phyloP scores from a whole-genome alignment of 2,888 invertebrate genomes.

The Acronicta leporina region DNA sequence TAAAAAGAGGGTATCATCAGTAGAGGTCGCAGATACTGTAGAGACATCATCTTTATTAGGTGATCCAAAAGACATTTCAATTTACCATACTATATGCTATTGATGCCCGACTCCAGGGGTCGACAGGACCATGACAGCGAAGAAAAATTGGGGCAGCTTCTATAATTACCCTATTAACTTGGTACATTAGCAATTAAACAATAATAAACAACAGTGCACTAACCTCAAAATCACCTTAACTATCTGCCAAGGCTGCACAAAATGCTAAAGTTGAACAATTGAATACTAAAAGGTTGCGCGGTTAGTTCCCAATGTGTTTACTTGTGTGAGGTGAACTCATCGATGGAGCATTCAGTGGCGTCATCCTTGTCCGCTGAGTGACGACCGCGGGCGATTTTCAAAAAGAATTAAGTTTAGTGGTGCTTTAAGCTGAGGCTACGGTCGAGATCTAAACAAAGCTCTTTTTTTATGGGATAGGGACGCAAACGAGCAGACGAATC shows the following conservation, averaged over 20 bases:
- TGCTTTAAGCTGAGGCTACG: not conserved
- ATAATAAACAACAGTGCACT: conserved; percentile 44
- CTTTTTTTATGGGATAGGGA: too few species aligned
- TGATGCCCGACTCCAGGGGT: too few species aligned
- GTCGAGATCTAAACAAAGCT: not conserved
- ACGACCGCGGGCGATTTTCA: conserved; percentile 14
- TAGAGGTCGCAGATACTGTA: too few species aligned
- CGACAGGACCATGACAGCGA: too few species aligned
- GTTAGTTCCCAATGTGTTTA: conserved; percentile 43
- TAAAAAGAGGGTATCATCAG: too few species aligned
- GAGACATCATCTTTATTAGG: too few species aligned
- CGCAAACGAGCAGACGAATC: too few species aligned
- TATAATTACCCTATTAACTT: not conserved
- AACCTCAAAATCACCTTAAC: conserved; percentile 57
- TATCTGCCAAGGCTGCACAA: conserved; percentile 62
- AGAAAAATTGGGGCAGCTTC: too few species aligned
- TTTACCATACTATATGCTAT: too few species aligned
- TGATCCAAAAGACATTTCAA: too few species aligned
- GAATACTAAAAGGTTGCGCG: conserved; percentile 36
- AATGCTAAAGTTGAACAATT: conserved; percentile 69
- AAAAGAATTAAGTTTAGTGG: conserved; percentile 5
- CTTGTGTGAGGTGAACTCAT: conserved; percentile 69
- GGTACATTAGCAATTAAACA: not conserved
- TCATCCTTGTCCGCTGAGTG: conserved; percentile 52
- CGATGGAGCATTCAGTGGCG: conserved; percentile 50